A percentile compares a stretch with the other conserved stretches of the same genome.
Evolutionary conservation across 2,888 invertebrate genomes (phyloP).

Genomic region (Bedellia somnulentella): DNA sequence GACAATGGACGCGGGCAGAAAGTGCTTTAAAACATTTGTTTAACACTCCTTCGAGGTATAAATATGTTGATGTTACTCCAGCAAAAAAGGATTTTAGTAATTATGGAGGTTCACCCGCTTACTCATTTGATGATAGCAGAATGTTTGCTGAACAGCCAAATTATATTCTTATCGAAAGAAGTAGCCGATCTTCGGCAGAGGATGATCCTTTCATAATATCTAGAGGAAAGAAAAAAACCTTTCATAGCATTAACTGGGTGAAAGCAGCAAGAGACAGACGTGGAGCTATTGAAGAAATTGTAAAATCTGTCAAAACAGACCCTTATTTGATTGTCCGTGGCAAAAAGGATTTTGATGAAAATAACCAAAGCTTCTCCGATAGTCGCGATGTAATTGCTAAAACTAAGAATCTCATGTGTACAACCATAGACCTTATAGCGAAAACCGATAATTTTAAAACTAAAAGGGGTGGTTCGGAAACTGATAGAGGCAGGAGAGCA

Average conservation of each 20-base stretch:
- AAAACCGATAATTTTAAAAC: conserved; percentile 20
- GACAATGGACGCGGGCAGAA: conserved; percentile 35
- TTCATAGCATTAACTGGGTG: conserved; percentile 15
- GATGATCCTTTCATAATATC: conserved; percentile 43
- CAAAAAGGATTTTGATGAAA: conserved; percentile 27
- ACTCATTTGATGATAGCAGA: conserved; percentile 30
- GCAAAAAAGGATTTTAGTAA: too few species aligned
- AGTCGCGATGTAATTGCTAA: conserved; percentile 20
- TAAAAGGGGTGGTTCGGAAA: conserved; percentile 31
- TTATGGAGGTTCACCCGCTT: too few species aligned
- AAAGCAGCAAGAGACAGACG: conserved; percentile 27
- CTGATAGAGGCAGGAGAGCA: conserved; percentile 36
- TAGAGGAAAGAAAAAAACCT: conserved; percentile 34
- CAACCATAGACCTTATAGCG: conserved; percentile 26
- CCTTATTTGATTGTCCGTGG: conserved; percentile 57
- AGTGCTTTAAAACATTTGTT: conserved; percentile 26
- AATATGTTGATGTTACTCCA: too few species aligned
- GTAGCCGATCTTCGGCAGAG: conserved; percentile 38
- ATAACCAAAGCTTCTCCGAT: conserved; percentile 13
- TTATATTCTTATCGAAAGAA: conserved; percentile 50
- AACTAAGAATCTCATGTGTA: conserved; percentile 36
- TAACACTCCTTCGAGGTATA: conserved; percentile 14
- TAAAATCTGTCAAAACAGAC: conserved; percentile 47
- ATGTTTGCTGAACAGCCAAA: conserved; percentile 58
- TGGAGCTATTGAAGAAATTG: conserved; percentile 41